Evolutionary conservation across 1,140 invertebrate species (phyloP).

Genomic region (Cyclina sinensis): DNA sequence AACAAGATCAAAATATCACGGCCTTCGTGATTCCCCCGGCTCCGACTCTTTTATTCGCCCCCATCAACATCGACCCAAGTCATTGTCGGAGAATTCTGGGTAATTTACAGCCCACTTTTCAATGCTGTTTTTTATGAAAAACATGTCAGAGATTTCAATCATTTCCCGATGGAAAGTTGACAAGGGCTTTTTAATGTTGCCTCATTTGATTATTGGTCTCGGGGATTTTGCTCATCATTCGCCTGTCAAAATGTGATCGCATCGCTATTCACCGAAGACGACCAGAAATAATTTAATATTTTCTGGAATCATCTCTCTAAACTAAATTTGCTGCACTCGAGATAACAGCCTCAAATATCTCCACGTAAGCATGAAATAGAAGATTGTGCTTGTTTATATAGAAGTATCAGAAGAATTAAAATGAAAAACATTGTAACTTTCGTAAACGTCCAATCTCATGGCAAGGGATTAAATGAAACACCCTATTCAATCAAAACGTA

Average conservation of each 20-base stretch:
- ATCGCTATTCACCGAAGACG: constrained; percentile 37
- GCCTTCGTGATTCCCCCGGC: constrained; percentile 27
- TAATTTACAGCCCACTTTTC: constrained; percentile 60
- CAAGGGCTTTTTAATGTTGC: constrained; percentile 62
- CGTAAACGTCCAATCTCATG: too few species aligned
- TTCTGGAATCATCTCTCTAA: constrained; percentile 25
- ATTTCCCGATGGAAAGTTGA: constrained; percentile 53
- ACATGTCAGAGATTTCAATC: constrained; percentile 42
- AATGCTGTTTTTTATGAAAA: constrained; percentile 61
- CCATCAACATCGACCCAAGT: constrained; percentile 43
- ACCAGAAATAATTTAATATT: constrained; percentile 62
- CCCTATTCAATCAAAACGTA: too few species aligned
- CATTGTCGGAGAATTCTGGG: constrained; percentile 52
- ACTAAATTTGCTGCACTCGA: constrained; percentile 4
- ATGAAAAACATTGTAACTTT: too few species aligned
- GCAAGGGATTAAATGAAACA: too few species aligned
- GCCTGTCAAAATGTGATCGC: constrained; percentile 53
- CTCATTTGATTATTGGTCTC: constrained; percentile 60
- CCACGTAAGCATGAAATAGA: constrained; percentile 36
- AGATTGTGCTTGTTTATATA: not conserved
- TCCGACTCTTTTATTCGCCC: constrained; percentile 14
- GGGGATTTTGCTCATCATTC: constrained; percentile 40
- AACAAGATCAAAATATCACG: constrained; percentile 62
- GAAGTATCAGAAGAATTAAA: too few species aligned
- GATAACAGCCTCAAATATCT: not conserved